Base-by-base conservation (phyloP, 2,113 vertebrate species). In the Edolisoma coerulescens region DNA sequence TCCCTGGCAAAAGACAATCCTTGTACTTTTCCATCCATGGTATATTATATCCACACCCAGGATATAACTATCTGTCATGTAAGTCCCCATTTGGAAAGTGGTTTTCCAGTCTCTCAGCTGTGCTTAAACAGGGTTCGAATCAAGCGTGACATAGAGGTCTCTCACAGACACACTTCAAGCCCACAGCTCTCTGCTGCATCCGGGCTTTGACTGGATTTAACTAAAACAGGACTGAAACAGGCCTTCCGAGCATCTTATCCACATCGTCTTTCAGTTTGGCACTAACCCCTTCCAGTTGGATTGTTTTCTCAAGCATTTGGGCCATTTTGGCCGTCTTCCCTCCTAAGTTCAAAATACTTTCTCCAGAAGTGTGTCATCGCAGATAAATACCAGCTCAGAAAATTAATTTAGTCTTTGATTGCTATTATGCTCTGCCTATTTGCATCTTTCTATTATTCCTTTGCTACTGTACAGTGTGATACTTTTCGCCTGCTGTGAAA, bases 11-110 rank as follows among this genome's bases (percentile, higher is more conserved):
- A 80, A 86, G 74, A 73, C 70, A 95, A 87, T 63, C 63, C 81
- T 84, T 83, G 41, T 94, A 94, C 60, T 94, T 90, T 93, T 87
- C 89, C 92, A 32, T 50, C 84, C 68, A 49, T 91, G 59, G 47
- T 78, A 82, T 96, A 93, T 96, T 93, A 88, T 68, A 94, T 65
- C 83, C 84, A 95, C 91, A 97, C 95, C 96, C 94, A 94, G 76
- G 79, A 93, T 92, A 75, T 93, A 83, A 76, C 73, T 90, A 79
- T 33, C 84, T 90, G 78, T 86, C 96, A 95, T 70, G 47, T 23
- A 83, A 92, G 85, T 93, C 90, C 81, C 57, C 49, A 76, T 94
- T 96, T 92, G 49, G 90, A 96, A 95, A 96, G 76, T 11, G 1
- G 76, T 95, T 96, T 95, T 91, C 61, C 65, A 69, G 52, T 50